These are phyloP conservation scores for Zaprionus capensis DNA, from an alignment of 1,140 invertebrate genomes.

Conservation along the genomic window DNA sequence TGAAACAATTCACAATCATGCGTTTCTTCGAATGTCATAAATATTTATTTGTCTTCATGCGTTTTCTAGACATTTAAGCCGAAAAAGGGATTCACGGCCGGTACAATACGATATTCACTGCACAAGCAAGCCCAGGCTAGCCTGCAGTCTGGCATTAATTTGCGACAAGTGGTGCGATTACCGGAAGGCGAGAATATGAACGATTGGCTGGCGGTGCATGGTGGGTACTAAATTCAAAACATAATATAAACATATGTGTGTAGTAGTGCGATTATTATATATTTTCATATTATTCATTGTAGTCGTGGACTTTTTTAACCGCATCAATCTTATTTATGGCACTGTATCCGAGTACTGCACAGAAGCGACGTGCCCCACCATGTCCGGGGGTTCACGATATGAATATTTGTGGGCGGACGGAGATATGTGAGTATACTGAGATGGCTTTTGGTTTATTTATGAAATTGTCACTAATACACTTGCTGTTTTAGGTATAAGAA, in stretches of 20 bases:
- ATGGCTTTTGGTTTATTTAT: not conserved
- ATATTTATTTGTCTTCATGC: conserved; percentile 48
- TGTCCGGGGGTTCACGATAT: conserved; percentile 95
- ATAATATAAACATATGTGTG: not conserved
- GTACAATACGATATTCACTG: conserved; percentile 95
- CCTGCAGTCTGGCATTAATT: conserved; percentile 96
- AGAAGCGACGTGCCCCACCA: conserved; percentile 93
- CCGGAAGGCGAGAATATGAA: conserved; percentile 95
- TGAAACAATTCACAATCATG: conserved; percentile 13
- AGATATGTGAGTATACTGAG: conserved; percentile 82
- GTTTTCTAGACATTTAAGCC: conserved; percentile 92
- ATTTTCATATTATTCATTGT: conserved; percentile 55
- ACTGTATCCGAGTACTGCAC: conserved; percentile 95
- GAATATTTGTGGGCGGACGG: conserved; percentile 98
- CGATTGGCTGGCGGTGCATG: conserved; percentile 98
- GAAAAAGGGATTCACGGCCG: conserved; percentile 95
- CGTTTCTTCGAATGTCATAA: conserved; percentile 1
- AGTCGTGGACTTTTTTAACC: conserved; percentile 98
- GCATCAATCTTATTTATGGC: conserved; percentile 97
- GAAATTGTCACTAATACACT: not conserved
- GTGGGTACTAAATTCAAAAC: conserved; percentile 85
- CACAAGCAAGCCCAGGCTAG: conserved; percentile 98
- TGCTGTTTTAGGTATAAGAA: conserved; percentile 89
- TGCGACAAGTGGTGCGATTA: conserved; percentile 92
- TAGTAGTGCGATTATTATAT: not conserved